Evolutionary conservation across 2,888 invertebrate genomes (phyloP).

Genomic region (Nysson spinosus): DNA sequence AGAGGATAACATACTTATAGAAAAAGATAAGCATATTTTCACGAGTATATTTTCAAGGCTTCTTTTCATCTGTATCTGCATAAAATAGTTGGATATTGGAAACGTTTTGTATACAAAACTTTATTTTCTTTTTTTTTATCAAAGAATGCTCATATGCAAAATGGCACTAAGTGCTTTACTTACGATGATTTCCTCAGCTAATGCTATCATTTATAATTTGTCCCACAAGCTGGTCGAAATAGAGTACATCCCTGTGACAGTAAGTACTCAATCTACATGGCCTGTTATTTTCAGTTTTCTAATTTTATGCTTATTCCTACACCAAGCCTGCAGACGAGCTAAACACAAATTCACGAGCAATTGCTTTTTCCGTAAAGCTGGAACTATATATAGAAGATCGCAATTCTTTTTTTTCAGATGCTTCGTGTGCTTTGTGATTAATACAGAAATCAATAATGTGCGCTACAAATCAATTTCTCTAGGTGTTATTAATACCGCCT

Average conservation of each 20-base stretch:
- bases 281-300: constrained; percentile 46
- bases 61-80: too few species aligned
- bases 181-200: constrained; percentile 56
- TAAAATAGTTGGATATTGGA: too few species aligned
- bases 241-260: constrained; percentile 79
- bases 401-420: constrained; percentile 33
- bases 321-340: constrained; percentile 46
- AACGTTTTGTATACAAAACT: too few species aligned
- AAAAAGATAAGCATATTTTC: too few species aligned
- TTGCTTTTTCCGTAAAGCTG: constrained; percentile 56
- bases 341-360: constrained; percentile 54
- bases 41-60: too few species aligned
- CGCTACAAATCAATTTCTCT: too few species aligned
- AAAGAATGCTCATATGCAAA: constrained; percentile 38
- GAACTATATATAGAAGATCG: constrained; percentile 18
- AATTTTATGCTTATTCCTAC: constrained; percentile 40
- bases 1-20: too few species aligned
- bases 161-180: constrained; percentile 39
- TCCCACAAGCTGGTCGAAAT: constrained; percentile 84
- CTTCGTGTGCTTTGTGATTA: constrained; percentile 54
- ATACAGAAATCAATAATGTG: too few species aligned
- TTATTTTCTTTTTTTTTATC: constrained; percentile 16
- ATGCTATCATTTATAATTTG: constrained; percentile 72
- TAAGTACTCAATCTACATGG: constrained; percentile 74
- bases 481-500: too few species aligned